These are phyloP conservation scores for Caenorhabditis angaria DNA, from an alignment of 2,888 invertebrate genomes.

Conservation along the genomic window DNA sequence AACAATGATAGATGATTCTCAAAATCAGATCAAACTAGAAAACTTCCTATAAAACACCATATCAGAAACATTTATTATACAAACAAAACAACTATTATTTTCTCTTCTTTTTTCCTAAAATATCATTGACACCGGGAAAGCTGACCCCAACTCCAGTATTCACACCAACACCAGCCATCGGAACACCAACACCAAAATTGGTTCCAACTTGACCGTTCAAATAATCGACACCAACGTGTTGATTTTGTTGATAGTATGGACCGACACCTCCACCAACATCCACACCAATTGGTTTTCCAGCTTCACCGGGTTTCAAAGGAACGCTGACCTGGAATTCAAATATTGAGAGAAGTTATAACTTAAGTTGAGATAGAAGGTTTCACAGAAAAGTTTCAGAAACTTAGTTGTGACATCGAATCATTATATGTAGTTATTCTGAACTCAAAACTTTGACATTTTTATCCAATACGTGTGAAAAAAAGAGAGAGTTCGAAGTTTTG, in stretches of 20 bases:
- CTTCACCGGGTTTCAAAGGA: constrained; percentile 57
- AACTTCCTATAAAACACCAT: too few relatives aligned
- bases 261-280: constrained; percentile 66
- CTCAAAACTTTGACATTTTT: too few relatives aligned
- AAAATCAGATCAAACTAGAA: too few relatives aligned
- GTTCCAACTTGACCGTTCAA: constrained; percentile 60
- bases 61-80: background rate
- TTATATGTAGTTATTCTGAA: too few relatives aligned
- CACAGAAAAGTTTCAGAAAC: background rate
- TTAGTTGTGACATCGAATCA: too few relatives aligned
- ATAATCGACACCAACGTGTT: constrained; percentile 66
- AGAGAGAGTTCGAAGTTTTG: too few relatives aligned
- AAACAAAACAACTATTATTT: background rate
- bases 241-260: constrained; percentile 68
- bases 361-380: background rate
- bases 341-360: too few relatives aligned
- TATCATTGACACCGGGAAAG: constrained; percentile 54
- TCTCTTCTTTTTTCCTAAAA: constrained; percentile 36
- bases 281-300: constrained; percentile 61
- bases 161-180: constrained; percentile 64
- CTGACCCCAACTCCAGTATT: constrained; percentile 54
- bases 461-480: too few relatives aligned
- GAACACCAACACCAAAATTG: constrained; percentile 67
- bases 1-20: too few relatives aligned
- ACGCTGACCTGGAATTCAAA: constrained; percentile 48